Base-by-base conservation (phyloP, 2,797 vertebrate species). In the Gadopsis bispinosus region DNA sequence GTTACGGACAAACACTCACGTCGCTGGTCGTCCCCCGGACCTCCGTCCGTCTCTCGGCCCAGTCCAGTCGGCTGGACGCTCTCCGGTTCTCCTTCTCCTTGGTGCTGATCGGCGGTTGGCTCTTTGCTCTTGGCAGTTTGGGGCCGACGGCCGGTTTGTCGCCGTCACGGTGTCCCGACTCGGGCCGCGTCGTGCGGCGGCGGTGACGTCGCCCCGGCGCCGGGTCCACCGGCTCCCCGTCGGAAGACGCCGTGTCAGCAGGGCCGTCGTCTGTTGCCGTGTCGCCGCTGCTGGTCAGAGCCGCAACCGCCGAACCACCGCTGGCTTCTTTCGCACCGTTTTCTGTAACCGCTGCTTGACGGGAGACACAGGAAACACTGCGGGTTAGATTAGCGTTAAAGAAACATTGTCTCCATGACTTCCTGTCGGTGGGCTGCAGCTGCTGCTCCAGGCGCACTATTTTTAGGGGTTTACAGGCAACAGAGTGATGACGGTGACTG, bases 41-140 rank as follows among this genome's bases (percentile, higher is more conserved):
- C 53, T 96, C 96, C 0, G 92, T 90, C 73, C 90, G 94, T 61
- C 82, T 96, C 79, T 97, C 96, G 3, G 92, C 93, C 95, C 96
- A 97, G 70, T 96, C 97, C 33, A 94, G 93, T 1, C 96, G 91
- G 56, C 96, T 93, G 81, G 96, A 95, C 0, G 95, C 90, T 60
- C 94, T 95, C 65, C 92, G 95, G 82, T 88, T 94, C 63, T 96
- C 95, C 61, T 91, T 94, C 66, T 96, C 95, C 59, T 91, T 94
- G 73, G 90, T 94, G 83, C 87, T 70, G 73, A 92, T 53, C 0
- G 94, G 87, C 0, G 95, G 94, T 41, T 95, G 93, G 87, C 94
- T 95, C 89, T 95, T 95, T 0, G 94, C 96, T 84, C 92, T 93
- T 50, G 75, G 83, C 0, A 92, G 86, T 86, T 94, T 97, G 61